Base-by-base conservation (phyloP, 2,888 invertebrate genomes). In the Phaedon cochleariae region DNA sequence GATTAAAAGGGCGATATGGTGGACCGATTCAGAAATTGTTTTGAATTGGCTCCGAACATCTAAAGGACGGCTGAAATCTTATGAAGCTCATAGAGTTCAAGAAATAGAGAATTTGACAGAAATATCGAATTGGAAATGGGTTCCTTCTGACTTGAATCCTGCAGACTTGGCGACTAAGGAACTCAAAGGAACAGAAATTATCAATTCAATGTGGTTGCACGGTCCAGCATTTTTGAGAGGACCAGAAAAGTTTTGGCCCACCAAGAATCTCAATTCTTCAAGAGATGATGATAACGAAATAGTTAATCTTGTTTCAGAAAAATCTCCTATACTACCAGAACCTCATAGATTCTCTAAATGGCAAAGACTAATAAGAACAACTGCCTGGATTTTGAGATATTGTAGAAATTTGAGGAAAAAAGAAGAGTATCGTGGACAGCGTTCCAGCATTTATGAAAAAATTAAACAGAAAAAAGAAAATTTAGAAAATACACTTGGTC, bases 11-110 rank as follows among this genome's bases (percentile, higher is more conserved):
- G n/a, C 21, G 7, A 22, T 22, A 20, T 12, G 51, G 26, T 51
- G 51, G 51, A 51, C 22, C 15, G 51, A 51, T 51, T 51, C 51
- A 12, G 22, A 51, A 26, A 22, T 51, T 1, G 22, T 51, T 51
- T 22, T 51, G 51, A 51, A n/a, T 26, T 26, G 26, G 22, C 2
- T 51, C 6, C 20, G 15, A n/a, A 22, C 51, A 12, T 15, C 7
- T n/a, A 20, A 20, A 52, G 15, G 10, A 1, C 29, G 17, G 12
- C 52, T 29, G 1, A 26, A 52, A 29, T 26, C 31, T 29, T 52
- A 29, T 17, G 52, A 52, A n/a, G 52, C 29, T 7, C 29, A 29
- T 52, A 52, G 29, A 29, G 17, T 52, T 15, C 52, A 52, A 26
- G 29, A 29, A n/a, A 52, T 52, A 12, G 15, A 29, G 20, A 17